Evolutionary conservation across 2,113 vertebrate species (phyloP).

Genomic region (Thamnaconus septentrionalis): DNA sequence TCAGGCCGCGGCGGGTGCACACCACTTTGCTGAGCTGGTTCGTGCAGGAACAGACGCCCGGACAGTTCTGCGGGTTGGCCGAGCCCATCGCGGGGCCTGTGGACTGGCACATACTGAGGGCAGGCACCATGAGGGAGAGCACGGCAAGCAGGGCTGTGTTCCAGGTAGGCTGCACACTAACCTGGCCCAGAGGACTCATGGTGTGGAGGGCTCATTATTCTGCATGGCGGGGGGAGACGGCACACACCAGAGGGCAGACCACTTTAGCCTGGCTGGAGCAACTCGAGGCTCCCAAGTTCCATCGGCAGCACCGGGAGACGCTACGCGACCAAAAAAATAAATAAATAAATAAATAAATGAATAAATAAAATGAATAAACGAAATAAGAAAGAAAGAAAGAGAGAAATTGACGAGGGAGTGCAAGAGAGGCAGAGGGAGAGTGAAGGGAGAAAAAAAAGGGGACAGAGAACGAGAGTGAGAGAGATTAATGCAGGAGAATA

Average conservation of each 20-base stretch:
- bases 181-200: conserved; percentile 99
- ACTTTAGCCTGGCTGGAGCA: conserved; percentile 89
- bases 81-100: conserved; percentile 70
- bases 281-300: conserved; percentile 86
- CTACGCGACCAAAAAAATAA: conserved; percentile 42
- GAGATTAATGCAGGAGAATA: conserved; percentile 59
- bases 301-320: conserved; percentile 78
- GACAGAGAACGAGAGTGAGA: conserved; percentile 16
- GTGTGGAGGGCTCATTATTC: conserved; percentile 98
- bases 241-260: conserved; percentile 84
- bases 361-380: conserved; percentile 21
- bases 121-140: conserved; percentile 89
- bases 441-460: conserved; percentile 38
- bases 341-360: conserved; percentile 43
- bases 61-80: conserved; percentile 90
- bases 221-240: conserved; percentile 89
- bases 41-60: conserved; percentile 93
- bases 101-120: conserved; percentile 85
- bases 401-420: conserved; percentile 49
- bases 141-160: conserved; percentile 89
- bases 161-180: conserved; percentile 96
- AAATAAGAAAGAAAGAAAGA: conserved; percentile 57
- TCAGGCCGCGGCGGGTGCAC: conserved; percentile 90
- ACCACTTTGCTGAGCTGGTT: conserved; percentile 98
- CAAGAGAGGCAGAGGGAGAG: conserved; percentile 28